These are phyloP conservation scores for Redunca redunca DNA, from an alignment of 2,113 vertebrate genomes.

Conservation along the genomic window DNA sequence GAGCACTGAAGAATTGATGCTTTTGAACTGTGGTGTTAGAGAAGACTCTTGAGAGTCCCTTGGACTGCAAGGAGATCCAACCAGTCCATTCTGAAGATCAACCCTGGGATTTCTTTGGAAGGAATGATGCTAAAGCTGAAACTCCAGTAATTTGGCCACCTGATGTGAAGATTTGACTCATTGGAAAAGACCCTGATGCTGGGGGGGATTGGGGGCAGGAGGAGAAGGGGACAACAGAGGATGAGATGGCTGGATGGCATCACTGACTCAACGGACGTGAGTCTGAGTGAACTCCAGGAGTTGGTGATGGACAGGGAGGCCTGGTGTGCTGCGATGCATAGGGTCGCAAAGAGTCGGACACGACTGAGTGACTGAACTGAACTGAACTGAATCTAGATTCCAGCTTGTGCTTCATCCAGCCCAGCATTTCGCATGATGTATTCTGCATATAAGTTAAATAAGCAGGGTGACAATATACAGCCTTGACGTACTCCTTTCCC, in stretches of 20 bases:
- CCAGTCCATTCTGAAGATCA: neutral
- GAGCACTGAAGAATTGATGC: neutral
- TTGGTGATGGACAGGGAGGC: too few relatives aligned
- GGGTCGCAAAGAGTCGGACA: neutral
- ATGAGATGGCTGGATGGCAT: neutral
- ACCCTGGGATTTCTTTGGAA: neutral
- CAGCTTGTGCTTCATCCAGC: neutral
- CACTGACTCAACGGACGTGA: neutral
- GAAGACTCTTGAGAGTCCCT: neutral
- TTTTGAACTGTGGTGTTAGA: neutral
- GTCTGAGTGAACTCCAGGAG: neutral
- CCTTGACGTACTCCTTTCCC: neutral
- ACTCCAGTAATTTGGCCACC: neutral
- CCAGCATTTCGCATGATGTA: neutral
- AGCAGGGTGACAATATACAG: neutral
- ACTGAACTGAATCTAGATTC: neutral
- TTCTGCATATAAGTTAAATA: neutral
- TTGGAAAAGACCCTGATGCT: neutral
- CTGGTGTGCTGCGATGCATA: too few relatives aligned
- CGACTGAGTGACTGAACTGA: neutral
- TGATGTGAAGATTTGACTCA: neutral
- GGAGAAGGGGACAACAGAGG: neutral
- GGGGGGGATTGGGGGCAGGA: neutral
- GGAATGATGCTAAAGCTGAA: neutral
- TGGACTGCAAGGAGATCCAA: neutral